These are phyloP conservation scores for Acleris cristana DNA, from an alignment of 2,888 invertebrate genomes.

Conservation along the genomic window DNA sequence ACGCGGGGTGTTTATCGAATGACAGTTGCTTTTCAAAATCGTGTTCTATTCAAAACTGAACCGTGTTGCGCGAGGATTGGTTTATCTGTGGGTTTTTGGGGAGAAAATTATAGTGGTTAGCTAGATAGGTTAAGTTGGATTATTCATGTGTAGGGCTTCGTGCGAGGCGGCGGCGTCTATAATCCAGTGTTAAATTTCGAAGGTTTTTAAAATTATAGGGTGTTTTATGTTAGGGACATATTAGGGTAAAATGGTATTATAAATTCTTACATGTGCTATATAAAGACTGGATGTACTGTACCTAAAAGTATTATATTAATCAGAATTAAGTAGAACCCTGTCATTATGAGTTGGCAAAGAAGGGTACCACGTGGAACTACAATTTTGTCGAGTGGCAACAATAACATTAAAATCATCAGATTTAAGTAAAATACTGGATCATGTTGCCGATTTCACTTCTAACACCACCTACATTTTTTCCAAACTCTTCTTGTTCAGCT, in stretches of 20 bases:
- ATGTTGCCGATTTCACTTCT: too few relatives aligned
- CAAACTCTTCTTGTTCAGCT: too few relatives aligned
- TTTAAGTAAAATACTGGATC: too few relatives aligned
- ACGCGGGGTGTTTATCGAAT: conserved; percentile 41
- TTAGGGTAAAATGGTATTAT: background rate
- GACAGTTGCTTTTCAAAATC: conserved; percentile 36
- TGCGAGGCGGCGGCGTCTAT: conserved; percentile 40
- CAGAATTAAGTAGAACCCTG: too few relatives aligned
- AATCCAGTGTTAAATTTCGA: conserved; percentile 43
- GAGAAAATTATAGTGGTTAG: conserved; percentile 18
- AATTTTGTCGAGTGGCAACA: too few relatives aligned
- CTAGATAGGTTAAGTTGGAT: conserved; percentile 37
- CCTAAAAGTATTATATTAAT: too few relatives aligned
- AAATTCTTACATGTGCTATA: background rate
- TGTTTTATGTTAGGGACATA: background rate
- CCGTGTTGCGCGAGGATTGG: background rate
- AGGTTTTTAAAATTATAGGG: conserved; percentile 2
- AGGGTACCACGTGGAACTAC: too few relatives aligned
- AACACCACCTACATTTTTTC: too few relatives aligned
- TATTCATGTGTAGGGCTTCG: conserved; percentile 44
- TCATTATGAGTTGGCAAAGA: too few relatives aligned
- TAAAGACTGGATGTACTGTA: too few relatives aligned
- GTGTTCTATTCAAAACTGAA: conserved; percentile 15
- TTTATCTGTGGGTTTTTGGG: conserved; percentile 16
- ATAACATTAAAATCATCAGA: too few relatives aligned